These are phyloP conservation scores for Sicus ferrugineus DNA, from an alignment of 2,888 invertebrate genomes.

Conservation along the genomic window DNA sequence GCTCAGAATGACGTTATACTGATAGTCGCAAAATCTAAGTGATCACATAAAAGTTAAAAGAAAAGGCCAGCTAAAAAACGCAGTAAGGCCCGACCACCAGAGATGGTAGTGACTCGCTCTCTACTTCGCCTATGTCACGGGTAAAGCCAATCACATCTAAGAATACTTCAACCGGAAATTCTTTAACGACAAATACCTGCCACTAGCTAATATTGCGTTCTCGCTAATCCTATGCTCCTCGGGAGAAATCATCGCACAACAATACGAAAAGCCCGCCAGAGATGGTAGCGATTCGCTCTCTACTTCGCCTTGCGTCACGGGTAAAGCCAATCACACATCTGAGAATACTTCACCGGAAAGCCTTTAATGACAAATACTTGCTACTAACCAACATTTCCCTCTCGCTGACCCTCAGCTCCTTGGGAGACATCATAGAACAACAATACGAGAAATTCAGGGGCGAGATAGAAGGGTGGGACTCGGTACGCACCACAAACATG, in stretches of 20 bases:
- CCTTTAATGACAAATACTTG: slow-evolving; percentile 73
- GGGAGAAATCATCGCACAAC: slow-evolving; percentile 85
- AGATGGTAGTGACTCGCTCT: slow-evolving; percentile 14
- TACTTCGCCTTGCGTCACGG: not conserved
- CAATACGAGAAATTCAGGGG: slow-evolving; percentile 73
- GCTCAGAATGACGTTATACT: too few species aligned
- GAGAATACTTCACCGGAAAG: slow-evolving; percentile 55
- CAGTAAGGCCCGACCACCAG: too few species aligned
- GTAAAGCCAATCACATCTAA: not conserved
- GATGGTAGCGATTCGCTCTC: slow-evolving; percentile 15
- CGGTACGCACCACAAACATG: slow-evolving; percentile 76
- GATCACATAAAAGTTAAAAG: too few species aligned
- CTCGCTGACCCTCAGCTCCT: slow-evolving; percentile 77
- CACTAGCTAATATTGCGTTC: slow-evolving; percentile 81
- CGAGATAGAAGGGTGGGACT: slow-evolving; percentile 69
- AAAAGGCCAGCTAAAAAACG: too few species aligned
- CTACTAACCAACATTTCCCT: slow-evolving; percentile 82
- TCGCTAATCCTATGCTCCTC: slow-evolving; percentile 77
- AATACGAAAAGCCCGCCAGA: too few species aligned
- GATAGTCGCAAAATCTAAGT: too few species aligned
- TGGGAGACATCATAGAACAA: slow-evolving; percentile 84
- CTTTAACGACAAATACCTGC: slow-evolving; percentile 73
- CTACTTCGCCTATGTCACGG: not conserved
- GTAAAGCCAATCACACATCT: not conserved
- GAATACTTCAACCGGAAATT: slow-evolving; percentile 60